phyloP scores from a whole-genome alignment of 1,140 invertebrate genomes.

The Drosophila subpulchrella region DNA sequence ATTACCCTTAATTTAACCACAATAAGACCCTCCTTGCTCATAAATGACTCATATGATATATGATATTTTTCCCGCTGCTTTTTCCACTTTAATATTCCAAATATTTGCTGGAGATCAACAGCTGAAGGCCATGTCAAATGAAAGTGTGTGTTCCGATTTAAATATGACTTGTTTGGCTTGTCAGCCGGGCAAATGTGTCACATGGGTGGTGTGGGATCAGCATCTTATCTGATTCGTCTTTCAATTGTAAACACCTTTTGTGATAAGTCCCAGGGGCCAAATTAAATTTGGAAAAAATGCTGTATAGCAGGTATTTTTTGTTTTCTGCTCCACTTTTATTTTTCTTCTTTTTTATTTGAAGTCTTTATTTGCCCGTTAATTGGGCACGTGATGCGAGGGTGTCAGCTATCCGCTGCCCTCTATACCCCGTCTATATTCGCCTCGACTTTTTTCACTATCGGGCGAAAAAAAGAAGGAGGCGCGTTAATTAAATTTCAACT shows the following conservation, averaged over 20 bases:
- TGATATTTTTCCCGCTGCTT: constrained; percentile 24
- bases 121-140: constrained; percentile 42
- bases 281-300: constrained; percentile 13
- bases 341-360: background rate
- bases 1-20: background rate
- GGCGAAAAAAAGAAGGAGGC: constrained; percentile 27
- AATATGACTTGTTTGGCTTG: constrained; percentile 38
- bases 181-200: constrained; percentile 41
- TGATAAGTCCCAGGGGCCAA: constrained; percentile 2
- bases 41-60: constrained; percentile 48
- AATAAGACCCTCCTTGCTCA: constrained; percentile 1
- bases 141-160: constrained; percentile 42
- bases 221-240: constrained; percentile 31
- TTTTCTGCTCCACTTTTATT: constrained; percentile 1
- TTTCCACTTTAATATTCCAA: constrained; percentile 14
- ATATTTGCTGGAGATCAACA: constrained; percentile 45
- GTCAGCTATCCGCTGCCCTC: constrained; percentile 28
- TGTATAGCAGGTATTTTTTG: constrained; percentile 13
- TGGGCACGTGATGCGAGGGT: constrained; percentile 55
- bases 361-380: constrained; percentile 47
- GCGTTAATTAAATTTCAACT: constrained; percentile 59
- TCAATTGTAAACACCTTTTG: constrained; percentile 19
- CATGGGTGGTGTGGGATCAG: constrained; percentile 35
- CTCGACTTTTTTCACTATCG: background rate
- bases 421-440: background rate